Evolutionary conservation across 2,797 vertebrate genomes (phyloP).

Genomic region (Hippoglossus hippoglossus): DNA sequence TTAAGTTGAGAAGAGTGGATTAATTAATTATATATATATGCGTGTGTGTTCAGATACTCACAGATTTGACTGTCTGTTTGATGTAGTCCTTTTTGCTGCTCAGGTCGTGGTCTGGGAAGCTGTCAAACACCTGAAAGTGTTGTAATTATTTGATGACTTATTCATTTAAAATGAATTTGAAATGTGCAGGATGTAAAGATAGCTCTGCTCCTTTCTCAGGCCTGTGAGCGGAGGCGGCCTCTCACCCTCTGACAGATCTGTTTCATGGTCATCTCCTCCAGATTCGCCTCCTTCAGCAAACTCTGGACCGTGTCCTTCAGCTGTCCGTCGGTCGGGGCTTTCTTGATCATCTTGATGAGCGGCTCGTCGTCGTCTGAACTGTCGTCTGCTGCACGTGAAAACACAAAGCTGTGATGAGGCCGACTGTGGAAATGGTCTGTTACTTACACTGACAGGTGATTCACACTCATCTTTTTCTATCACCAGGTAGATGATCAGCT

Average conservation of each 20-base stretch:
- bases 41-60: conserved; percentile 71
- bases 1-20: too few species aligned
- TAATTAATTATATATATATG: not conserved
- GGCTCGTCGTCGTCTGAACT: conserved; percentile 95
- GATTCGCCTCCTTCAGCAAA: conserved; percentile 90
- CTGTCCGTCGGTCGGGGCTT: conserved; percentile 90
- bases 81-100: conserved; percentile 92
- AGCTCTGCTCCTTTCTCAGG: too few species aligned
- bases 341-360: conserved; percentile 94
- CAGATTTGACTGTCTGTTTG: conserved; percentile 94
- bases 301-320: conserved; percentile 90
- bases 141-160: not conserved
- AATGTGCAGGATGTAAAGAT: too few species aligned
- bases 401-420: not conserved
- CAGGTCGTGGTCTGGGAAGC: conserved; percentile 92
- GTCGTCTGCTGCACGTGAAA: conserved; percentile 75
- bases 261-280: conserved; percentile 98
- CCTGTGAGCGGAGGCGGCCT: not conserved
- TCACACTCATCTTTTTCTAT: too few species aligned
- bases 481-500: too few species aligned
- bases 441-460: too few species aligned
- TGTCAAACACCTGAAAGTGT: conserved; percentile 88
- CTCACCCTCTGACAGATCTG: conserved; percentile 93
- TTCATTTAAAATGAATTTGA: not conserved
- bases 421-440: too few species aligned